Conservation (phyloP, 2,797 vertebrate species). For the Gadopsis bispinosus region DNA sequence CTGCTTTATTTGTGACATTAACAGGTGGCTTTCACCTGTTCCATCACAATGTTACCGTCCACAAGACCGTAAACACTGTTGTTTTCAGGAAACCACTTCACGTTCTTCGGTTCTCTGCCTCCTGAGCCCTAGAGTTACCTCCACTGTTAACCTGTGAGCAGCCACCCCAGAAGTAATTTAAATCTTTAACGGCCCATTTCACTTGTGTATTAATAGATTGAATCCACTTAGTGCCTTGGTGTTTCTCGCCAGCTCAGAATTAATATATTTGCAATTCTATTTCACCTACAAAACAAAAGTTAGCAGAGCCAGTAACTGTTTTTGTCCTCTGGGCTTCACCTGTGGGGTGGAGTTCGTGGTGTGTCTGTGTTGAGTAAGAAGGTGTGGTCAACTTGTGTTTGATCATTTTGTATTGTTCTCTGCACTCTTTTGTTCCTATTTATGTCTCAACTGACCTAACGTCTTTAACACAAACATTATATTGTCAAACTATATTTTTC, state of each 20-base stretch:
- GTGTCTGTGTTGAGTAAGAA: constrained; percentile 7
- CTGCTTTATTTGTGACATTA: constrained; percentile 30
- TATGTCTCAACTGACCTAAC: not conserved
- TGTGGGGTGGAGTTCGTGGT: not conserved
- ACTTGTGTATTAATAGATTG: not conserved
- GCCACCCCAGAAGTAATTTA: not conserved
- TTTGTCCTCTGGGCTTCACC: not conserved
- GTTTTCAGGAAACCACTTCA: not conserved
- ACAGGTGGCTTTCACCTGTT: constrained; percentile 1
- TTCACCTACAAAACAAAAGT: constrained; percentile 4
- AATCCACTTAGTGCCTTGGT: constrained; percentile 51
- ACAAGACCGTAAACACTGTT: not conserved
- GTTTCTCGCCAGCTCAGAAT: not conserved
- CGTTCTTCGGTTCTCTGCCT: not conserved
- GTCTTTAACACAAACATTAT: not conserved
- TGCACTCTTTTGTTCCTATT: not conserved
- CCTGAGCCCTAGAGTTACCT: constrained; percentile 1
- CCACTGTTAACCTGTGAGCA: not conserved
- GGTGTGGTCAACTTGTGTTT: not conserved
- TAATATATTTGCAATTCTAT: not conserved
- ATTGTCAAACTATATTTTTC: not conserved
- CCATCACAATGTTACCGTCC: too few species aligned
- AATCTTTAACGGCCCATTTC: not conserved
- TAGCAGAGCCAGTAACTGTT: not conserved
- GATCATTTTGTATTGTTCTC: not conserved